Conservation (phyloP, 2,113 vertebrate genomes). For the Eptesicus fuscus region DNA sequence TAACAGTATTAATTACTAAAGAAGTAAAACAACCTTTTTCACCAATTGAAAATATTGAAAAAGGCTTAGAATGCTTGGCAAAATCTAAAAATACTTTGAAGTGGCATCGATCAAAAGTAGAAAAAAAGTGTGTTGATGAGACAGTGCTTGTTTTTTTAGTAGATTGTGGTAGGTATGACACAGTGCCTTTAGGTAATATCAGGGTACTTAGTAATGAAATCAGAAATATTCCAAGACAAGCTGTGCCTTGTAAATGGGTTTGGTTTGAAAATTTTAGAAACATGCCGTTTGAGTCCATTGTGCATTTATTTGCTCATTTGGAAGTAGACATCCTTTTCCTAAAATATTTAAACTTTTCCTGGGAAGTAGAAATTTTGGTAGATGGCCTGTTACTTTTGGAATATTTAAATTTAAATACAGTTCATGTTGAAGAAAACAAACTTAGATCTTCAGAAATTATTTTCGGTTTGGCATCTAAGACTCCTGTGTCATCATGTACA, state of each 20-base stretch:
- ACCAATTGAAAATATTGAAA: conserved; percentile 70
- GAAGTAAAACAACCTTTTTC: conserved; percentile 67
- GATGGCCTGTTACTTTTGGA: conserved; percentile 62
- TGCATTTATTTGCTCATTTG: conserved; percentile 66
- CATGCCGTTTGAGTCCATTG: conserved; percentile 19
- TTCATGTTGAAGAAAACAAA: not conserved
- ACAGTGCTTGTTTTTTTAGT: conserved; percentile 80
- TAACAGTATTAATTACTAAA: conserved; percentile 73
- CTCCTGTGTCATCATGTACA: not conserved
- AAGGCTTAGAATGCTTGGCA: conserved; percentile 82
- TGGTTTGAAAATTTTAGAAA: conserved; percentile 63
- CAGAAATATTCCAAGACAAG: conserved; percentile 78
- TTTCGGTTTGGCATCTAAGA: not conserved
- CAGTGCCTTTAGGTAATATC: conserved; percentile 71
- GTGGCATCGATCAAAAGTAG: conserved; percentile 82
- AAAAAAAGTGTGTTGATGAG: conserved; percentile 60
- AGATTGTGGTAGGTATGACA: conserved; percentile 80
- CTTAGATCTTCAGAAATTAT: not conserved
- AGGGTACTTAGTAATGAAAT: conserved; percentile 63
- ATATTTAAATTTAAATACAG: conserved; percentile 56
- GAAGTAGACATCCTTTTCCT: conserved; percentile 82
- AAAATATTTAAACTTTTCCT: conserved; percentile 72
- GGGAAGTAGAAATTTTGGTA: conserved; percentile 85
- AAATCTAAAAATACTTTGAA: conserved; percentile 71
- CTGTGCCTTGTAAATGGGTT: conserved; percentile 82